Conservation (phyloP, 2,888 invertebrate species). For the Apoda limacodes region DNA sequence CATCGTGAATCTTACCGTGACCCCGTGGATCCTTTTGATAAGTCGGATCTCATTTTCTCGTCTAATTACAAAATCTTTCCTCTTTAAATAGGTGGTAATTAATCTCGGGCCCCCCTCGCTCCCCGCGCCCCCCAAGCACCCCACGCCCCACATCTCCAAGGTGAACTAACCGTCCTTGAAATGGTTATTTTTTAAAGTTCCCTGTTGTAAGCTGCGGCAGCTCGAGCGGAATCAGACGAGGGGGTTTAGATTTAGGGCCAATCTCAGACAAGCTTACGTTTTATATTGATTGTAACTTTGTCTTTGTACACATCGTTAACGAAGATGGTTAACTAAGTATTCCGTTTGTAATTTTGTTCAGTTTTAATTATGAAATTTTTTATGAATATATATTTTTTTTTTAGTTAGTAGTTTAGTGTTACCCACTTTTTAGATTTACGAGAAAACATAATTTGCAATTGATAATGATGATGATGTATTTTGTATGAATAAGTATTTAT, state of each 20-base stretch:
- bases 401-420: no score
- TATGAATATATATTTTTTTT: no score
- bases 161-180: conserved; percentile 55
- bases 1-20: no score
- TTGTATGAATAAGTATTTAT: no score
- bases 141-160: conserved; percentile 31
- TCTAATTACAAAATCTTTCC: conserved; percentile 56
- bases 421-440: no score
- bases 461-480: no score
- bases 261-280: conserved; percentile 32
- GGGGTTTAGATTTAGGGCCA: conserved; percentile 44
- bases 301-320: conserved; percentile 36
- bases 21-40: no score
- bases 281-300: conserved; percentile 52
- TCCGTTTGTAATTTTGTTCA: no score
- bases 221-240: conserved; percentile 35
- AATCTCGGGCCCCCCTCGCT: conserved; percentile 33
- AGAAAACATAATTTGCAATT: no score
- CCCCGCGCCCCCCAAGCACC: no score
- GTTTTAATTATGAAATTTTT: no score
- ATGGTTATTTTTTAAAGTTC: conserved; percentile 56
- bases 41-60: conserved; percentile 41
- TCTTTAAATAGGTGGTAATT: conserved; percentile 41
- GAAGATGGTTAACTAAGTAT: no score
- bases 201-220: conserved; percentile 31